Base-by-base conservation (phyloP, 2,888 invertebrate species). In the Latrodectus elegans region DNA sequence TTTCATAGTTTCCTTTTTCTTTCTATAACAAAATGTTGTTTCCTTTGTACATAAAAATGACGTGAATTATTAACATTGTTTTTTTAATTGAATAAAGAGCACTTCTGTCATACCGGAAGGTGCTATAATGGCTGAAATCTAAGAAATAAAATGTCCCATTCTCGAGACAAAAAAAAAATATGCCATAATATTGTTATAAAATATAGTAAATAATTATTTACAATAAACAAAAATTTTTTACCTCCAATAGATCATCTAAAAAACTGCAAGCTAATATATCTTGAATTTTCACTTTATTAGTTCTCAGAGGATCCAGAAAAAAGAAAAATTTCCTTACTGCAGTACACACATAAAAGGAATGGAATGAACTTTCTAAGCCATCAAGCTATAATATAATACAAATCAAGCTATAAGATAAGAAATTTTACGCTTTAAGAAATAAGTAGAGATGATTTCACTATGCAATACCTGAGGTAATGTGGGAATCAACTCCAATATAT, bases 321-420 rank as follows among this genome's bases (percentile, higher is more conserved):
- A 99, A 99, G 91, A 99, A 94, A 93, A 99, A 98, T 92, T 98
- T 98, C 90, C 98, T 94, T 0, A 97, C 97, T 4, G 97, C 98
- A 0, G 98, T 98, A 92, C 98, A 98, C 26, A 98, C 96, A 92
- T 99, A 99, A 93, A 99, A 99, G 14, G 96, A 96, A 91, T 97
- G 97, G 93, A 99, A 98, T 0, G 97, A 97, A 60, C 96, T 95
- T 92, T 98, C 97, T 79, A 99, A 92, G 0, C 97, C 96, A 92
- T 97, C 96, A 6, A 98, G 93, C 81, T 90, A 68, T 12, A 55
- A 82, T n/a, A 38, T 38, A 38, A 51, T n/a, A 9, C n/a, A 38
- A 38, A 15, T n/a, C n/a, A n/a, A n/a, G n/a, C n/a, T n/a, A 38
- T 71, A 70, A n/a, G n/a, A 53, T 26, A 26, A 55, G 55, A 53